Evolutionary conservation across 2,113 vertebrate genomes (phyloP).

Genomic region (Myiagra hebetior): DNA sequence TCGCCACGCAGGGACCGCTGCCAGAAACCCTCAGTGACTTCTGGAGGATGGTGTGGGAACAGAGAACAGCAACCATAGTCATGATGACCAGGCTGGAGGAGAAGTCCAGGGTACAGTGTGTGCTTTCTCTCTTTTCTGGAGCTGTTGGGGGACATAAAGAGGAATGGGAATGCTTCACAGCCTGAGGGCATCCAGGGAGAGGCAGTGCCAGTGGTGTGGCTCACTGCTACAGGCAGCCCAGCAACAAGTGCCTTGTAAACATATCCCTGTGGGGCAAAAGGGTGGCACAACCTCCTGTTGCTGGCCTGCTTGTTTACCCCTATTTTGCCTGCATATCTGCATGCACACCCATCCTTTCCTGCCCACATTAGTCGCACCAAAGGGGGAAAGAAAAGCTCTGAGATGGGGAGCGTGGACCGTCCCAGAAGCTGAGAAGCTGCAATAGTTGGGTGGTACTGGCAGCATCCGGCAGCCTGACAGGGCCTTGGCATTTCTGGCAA

Average conservation of each 20-base stretch:
- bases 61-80: conserved; percentile 88
- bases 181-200: background rate
- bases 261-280: background rate
- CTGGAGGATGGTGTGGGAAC: conserved; percentile 99
- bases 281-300: background rate
- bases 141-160: background rate
- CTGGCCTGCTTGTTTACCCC: background rate
- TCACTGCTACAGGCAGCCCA: background rate
- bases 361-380: background rate
- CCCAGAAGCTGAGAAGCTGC: background rate
- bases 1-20: conserved; percentile 92
- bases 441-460: background rate
- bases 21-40: conserved; percentile 93
- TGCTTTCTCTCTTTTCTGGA: background rate
- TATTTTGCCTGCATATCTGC: background rate
- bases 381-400: background rate
- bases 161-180: background rate
- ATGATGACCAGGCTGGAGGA: conserved; percentile 98
- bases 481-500: background rate
- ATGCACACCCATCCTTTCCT: background rate
- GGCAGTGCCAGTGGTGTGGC: background rate
- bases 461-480: background rate
- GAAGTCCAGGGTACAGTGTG: conserved; percentile 87
- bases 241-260: background rate
- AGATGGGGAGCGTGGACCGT: background rate